Evolutionary conservation across 53 echinoderm and acorn worm species (phyloP).

Genomic region (Holothuria scabra): DNA sequence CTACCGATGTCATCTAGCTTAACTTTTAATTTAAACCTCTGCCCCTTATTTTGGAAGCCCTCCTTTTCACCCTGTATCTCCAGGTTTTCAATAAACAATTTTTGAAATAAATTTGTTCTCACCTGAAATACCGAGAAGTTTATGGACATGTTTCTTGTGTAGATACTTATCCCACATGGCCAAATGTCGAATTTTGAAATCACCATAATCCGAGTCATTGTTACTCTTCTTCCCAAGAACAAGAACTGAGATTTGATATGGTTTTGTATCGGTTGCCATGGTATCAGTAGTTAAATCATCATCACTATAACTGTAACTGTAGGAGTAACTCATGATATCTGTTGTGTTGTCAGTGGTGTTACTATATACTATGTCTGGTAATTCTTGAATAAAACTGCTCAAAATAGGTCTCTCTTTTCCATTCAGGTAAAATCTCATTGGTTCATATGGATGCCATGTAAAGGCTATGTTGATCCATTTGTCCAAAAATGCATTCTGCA

Average conservation of each 20-base stretch:
- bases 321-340: neutral
- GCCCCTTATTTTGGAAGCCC: too few species aligned
- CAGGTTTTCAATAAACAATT: too few species aligned
- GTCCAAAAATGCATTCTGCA: slow-evolving; percentile 52
- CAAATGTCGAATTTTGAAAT: slow-evolving; percentile 68
- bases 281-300: neutral
- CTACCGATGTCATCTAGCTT: too few species aligned
- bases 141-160: slow-evolving; percentile 65
- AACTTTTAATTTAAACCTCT: too few species aligned
- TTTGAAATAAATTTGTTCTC: neutral
- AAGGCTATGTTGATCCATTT: slow-evolving; percentile 82
- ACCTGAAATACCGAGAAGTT: slow-evolving; percentile 79
- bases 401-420: slow-evolving; percentile 34
- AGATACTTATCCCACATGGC: slow-evolving; percentile 86
- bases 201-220: slow-evolving; percentile 50
- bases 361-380: neutral
- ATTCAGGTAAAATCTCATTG: slow-evolving; percentile 66
- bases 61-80: too few species aligned
- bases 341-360: neutral
- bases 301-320: neutral
- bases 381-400: neutral
- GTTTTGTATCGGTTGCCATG: neutral
- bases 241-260: slow-evolving; percentile 18
- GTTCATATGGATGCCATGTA: slow-evolving; percentile 69
- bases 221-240: slow-evolving; percentile 56